Evolutionary conservation across 1,140 invertebrate genomes (phyloP).

Genomic region (Bombus cullumanus): DNA sequence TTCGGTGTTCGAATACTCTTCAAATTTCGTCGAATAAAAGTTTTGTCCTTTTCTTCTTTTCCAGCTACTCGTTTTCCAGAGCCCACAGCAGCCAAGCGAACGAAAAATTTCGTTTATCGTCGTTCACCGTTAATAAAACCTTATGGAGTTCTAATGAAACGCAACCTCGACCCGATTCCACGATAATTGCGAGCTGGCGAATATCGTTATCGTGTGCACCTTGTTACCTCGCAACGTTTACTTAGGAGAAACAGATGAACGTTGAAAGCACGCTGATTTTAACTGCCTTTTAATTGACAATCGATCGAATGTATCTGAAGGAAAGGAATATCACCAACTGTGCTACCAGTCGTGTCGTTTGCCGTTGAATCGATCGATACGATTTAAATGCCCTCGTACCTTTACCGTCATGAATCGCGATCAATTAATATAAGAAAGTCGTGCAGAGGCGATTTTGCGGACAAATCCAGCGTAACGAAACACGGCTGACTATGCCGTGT

Average conservation of each 20-base stretch:
- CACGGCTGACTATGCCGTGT: background rate
- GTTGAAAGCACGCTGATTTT: background rate
- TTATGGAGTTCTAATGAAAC: background rate
- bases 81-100: background rate
- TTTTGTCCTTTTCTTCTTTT: background rate
- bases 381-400: background rate
- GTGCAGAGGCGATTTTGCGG: background rate
- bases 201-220: background rate
- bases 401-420: background rate
- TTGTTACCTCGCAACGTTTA: background rate
- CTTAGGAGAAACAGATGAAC: background rate
- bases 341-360: background rate
- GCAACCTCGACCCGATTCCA: background rate
- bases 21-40: background rate
- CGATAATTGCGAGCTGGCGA: background rate
- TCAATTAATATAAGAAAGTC: background rate
- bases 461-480: background rate
- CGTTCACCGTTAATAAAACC: background rate
- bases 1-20: too few relatives aligned
- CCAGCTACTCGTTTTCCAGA: background rate
- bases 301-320: background rate
- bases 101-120: background rate
- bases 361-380: background rate
- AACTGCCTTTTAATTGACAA: background rate
- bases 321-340: background rate